phyloP scores from a whole-genome alignment of 1,140 invertebrate genomes.

The Euschistus heros region DNA sequence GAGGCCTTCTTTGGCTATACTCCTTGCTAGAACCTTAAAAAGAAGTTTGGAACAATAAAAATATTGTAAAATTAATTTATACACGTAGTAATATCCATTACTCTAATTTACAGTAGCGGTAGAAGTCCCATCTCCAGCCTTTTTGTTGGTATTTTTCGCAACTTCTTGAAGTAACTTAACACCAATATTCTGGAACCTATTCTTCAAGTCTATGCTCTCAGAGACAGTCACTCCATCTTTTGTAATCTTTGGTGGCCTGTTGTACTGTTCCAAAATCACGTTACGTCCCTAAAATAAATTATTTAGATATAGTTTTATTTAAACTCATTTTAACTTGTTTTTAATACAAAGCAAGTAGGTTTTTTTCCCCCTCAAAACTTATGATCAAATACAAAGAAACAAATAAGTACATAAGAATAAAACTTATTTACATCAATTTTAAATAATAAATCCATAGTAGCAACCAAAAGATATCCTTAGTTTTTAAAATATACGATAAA shows the following conservation, averaged over 20 bases:
- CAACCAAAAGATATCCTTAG: no score
- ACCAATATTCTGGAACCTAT: slow-evolving; percentile 65
- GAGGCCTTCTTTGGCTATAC: slow-evolving; percentile 63
- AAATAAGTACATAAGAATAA: no score
- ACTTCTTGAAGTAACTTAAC: slow-evolving; percentile 68
- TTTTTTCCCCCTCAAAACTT: no score
- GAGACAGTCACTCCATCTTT: slow-evolving; percentile 71
- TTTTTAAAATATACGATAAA: no score
- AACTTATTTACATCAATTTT: no score
- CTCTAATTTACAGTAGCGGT: slow-evolving; percentile 46
- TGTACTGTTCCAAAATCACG: slow-evolving; percentile 65
- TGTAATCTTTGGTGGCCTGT: slow-evolving; percentile 53
- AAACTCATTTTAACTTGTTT: not conserved
- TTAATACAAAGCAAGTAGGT: no score
- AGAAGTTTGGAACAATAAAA: not conserved
- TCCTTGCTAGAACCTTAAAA: slow-evolving; percentile 43
- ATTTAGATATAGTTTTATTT: not conserved
- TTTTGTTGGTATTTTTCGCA: slow-evolving; percentile 67
- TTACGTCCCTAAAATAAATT: slow-evolving; percentile 48
- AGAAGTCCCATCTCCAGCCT: slow-evolving; percentile 65
- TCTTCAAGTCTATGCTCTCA: slow-evolving; percentile 61
- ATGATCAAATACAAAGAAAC: no score
- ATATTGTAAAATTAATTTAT: not conserved
- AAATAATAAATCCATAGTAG: no score
- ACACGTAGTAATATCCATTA: not conserved